Evolutionary conservation across 1,140 invertebrate genomes (phyloP), one percentile per base, ranked within the genome.

Genomic region (Nasonia longicornis): DNA sequence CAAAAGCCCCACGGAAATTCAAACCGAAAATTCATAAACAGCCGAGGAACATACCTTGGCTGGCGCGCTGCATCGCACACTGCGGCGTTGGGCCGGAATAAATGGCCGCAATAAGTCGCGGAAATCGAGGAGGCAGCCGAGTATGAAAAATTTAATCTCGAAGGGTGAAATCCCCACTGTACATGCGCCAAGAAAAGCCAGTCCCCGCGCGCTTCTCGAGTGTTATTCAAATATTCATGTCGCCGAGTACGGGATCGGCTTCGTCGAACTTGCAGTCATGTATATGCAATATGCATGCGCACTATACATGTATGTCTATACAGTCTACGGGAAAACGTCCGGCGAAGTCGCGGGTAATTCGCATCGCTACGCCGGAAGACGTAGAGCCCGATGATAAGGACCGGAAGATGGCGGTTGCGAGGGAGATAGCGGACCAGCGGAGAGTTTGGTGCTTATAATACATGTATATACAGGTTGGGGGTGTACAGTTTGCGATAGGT

Each of bases 11-110:
- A 58, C 6, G 7, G 7, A 58, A 16, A 58, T 58, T 3, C 16
- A 11, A 67, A 67, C 64, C 64, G 16, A 71, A 71, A 71, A 71
- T 71, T 71, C 69, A 71, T 71, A 71, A 71, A 71, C 69, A 71
- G 16, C 31, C 4, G 31, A 2, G 35, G 35, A 71, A 22, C 35
- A 71, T 71, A 35, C 31, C 16, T 71, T 71, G 69, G 35, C 12
- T 70, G 16, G 63, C 10, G 22, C 11, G 22, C 45, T 12, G 42
- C 8, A 58, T 58, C 16, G 52, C 16, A 20, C 52, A 58, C 20
- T 58, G 52, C 45, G 45, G 52, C 52, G 20, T 58, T 20, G 12
- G 69, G 16, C 14, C 35, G 69, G 20, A 42, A 71, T 42, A 71
- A 71, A 71, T 71, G 20, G 69, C 7, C 16, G 35, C 20, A 31